Conservation (phyloP, 2,888 invertebrate species). For the Megaustenia siamemsis region DNA sequence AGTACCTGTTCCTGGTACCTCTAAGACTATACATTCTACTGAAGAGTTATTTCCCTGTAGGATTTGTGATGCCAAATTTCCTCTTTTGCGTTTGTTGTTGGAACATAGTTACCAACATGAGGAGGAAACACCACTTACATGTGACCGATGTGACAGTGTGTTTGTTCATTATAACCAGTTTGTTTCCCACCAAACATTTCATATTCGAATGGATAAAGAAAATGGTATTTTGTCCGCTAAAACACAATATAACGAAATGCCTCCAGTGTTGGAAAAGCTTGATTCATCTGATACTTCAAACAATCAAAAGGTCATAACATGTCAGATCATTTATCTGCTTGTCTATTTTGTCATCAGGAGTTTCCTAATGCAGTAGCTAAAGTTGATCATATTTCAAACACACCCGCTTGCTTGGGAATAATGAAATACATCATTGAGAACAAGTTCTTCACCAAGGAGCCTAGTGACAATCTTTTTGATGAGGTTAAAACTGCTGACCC, state of each 20-base stretch:
- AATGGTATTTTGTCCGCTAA: no score
- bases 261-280: background rate
- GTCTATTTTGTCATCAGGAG: slow-evolving; percentile 21
- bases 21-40: background rate
- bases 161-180: slow-evolving; percentile 35
- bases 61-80: slow-evolving; percentile 32
- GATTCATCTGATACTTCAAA: background rate
- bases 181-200: slow-evolving; percentile 45
- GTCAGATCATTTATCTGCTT: background rate
- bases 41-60: slow-evolving; percentile 15
- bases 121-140: slow-evolving; percentile 21
- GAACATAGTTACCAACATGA: slow-evolving; percentile 47
- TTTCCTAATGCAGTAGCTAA: background rate
- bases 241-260: background rate
- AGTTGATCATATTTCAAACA: background rate
- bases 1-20: background rate
- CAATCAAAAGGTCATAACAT: background rate
- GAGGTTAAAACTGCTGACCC: background rate
- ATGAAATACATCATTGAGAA: slow-evolving; percentile 17
- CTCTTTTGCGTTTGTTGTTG: slow-evolving; percentile 8
- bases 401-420: background rate
- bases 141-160: slow-evolving; percentile 17
- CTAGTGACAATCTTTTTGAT: background rate
- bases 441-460: background rate
- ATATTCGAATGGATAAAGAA: slow-evolving; percentile 49